phyloP scores from a whole-genome alignment of 2,888 invertebrate species.

The Chymomyza caudatula region DNA sequence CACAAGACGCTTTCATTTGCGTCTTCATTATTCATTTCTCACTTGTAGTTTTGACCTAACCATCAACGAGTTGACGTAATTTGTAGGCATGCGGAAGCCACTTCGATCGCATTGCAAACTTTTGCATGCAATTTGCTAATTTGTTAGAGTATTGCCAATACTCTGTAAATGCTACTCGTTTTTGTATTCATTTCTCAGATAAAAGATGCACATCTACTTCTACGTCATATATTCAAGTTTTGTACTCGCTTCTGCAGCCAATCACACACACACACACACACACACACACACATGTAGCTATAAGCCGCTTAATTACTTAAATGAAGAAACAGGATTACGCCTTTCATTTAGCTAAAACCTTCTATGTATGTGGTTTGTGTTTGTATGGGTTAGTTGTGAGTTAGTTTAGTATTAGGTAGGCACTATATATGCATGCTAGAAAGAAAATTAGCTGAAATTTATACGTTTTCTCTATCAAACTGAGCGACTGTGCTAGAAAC shows the following conservation, averaged over 20 bases:
- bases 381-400: not conserved
- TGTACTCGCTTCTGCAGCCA: not conserved
- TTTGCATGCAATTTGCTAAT: not conserved
- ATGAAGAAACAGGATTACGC: constrained; percentile 50
- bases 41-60: constrained; percentile 21
- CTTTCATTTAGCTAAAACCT: constrained; percentile 33
- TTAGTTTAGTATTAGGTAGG: not conserved
- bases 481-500: too few species aligned
- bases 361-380: not conserved
- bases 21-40: constrained; percentile 43
- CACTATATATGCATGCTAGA: constrained; percentile 1
- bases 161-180: too few species aligned
- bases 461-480: not conserved
- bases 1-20: constrained; percentile 26
- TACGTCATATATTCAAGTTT: not conserved
- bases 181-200: too few species aligned
- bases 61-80: not conserved
- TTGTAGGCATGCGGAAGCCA: constrained; percentile 35
- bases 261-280: too few species aligned
- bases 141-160: too few species aligned
- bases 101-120: constrained; percentile 12
- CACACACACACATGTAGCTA: constrained; percentile 21
- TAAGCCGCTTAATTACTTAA: constrained; percentile 59
- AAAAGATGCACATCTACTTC: not conserved
- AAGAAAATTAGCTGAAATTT: constrained; percentile 16